Evolutionary conservation across 1,140 invertebrate species (phyloP), one percentile per base, ranked within the genome.

Genomic region (Drosophila lacertosa): DNA sequence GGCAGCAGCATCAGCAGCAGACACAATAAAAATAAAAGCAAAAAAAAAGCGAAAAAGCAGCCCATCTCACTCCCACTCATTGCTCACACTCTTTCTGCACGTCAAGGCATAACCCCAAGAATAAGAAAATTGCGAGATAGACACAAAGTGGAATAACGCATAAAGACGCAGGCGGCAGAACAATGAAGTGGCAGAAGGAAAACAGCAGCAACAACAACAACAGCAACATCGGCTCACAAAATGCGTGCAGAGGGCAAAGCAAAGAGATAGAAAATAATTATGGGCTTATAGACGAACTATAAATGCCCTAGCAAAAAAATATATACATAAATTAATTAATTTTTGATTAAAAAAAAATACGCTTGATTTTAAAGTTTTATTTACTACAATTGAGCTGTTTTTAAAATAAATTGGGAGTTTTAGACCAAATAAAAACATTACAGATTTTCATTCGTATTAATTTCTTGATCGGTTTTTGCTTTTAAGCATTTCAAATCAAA

Each of bases 21-120:
- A 73, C 53, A 72, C 63, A 83, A 84, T 79, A 83, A 83, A 79
- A 83, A 84, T 84, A 83, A 83, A 84, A 83, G 80, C 66, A 76
- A 73, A 26, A 76, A 73, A 26, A 82, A 63, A 57, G 37, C 45
- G 20, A 42, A 40, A 48, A 59, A 6, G n/a, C 20, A 11, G 24
- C 22, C 37, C 54, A n/a, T n/a, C n/a, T n/a, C n/a, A n/a, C n/a
- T n/a, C 33, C 40, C 60, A 55, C 42, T 51, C 39, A 22, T 15
- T 50, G 24, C 40, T 59, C 59, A 42, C 53, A n/a, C n/a, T n/a
- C 64, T 64, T 53, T 55, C 33, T 42, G 50, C 26, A 18, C 62
- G 39, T 33, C n/a, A n/a, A 44, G 39, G 59, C 68, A 62, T 77
- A 77, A 67, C 76, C 77, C 65, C 57, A 45, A 74, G 64, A 80